phyloP scores from a whole-genome alignment of 2,113 vertebrate genomes.

The Eleginops maclovinus region DNA sequence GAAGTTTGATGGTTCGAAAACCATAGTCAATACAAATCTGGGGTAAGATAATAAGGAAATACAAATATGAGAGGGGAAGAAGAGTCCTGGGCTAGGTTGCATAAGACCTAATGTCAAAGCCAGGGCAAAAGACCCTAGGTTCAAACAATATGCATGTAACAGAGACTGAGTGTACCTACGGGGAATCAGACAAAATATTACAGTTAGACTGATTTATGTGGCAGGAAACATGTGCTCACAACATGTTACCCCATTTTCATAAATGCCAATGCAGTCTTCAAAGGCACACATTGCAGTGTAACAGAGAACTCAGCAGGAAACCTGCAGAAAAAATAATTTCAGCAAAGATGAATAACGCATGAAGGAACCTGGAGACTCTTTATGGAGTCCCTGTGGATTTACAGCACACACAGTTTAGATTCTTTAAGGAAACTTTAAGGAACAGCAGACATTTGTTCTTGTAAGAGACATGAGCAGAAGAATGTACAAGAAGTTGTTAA shows the following conservation, averaged over 20 bases:
- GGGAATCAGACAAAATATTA: not conserved
- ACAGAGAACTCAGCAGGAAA: not conserved
- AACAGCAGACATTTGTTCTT: not conserved
- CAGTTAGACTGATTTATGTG: conserved; percentile 3
- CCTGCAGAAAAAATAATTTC: not conserved
- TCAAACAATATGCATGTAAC: not conserved
- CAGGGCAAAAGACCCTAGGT: too few species aligned
- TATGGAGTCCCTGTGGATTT: not conserved
- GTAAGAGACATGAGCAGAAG: not conserved
- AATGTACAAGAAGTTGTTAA: not conserved
- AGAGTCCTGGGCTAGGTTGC: too few species aligned
- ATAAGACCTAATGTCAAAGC: too few species aligned
- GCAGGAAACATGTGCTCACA: conserved; percentile 23
- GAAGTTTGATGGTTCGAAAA: too few species aligned
- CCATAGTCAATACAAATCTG: too few species aligned
- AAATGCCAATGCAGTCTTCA: not conserved
- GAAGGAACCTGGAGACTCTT: not conserved
- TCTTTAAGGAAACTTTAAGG: not conserved
- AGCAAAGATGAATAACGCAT: not conserved
- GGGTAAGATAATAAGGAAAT: not conserved
- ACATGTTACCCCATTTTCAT: not conserved
- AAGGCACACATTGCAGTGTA: not conserved
- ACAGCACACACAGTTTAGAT: not conserved
- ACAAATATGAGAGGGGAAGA: not conserved
- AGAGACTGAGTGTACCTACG: not conserved